Evolutionary conservation across 2,113 vertebrate genomes (phyloP).

Genomic region (Bubo scandiacus): DNA sequence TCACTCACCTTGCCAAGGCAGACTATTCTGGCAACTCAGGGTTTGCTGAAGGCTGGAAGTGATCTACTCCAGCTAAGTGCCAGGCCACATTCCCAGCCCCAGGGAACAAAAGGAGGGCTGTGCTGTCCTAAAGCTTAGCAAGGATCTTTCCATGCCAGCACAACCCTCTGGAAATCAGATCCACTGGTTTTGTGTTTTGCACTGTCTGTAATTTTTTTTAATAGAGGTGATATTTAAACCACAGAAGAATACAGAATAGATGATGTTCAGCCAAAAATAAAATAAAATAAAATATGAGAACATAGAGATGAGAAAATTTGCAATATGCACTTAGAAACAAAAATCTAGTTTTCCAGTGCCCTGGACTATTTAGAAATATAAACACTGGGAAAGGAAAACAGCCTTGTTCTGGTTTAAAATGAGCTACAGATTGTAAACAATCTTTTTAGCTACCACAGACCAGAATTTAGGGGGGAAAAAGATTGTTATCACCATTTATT

Average conservation of each 20-base stretch:
- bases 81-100: background rate
- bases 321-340: background rate
- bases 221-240: background rate
- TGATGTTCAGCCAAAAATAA: background rate
- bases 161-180: constrained; percentile 28
- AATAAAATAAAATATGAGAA: background rate
- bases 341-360: background rate
- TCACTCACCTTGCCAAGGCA: background rate
- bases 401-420: background rate
- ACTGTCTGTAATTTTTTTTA: background rate
- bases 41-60: background rate
- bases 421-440: background rate
- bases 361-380: background rate
- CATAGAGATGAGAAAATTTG: background rate
- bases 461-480: background rate
- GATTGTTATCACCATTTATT: background rate
- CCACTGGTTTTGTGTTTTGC: background rate
- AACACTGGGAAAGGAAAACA: background rate
- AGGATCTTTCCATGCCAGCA: background rate
- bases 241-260: background rate
- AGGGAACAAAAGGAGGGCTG: background rate
- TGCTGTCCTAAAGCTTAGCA: background rate
- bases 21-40: background rate
- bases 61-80: background rate
- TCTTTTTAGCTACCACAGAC: background rate